A percentile compares a stretch with the other conserved stretches of the same genome.
Conservation (phyloP, 2,113 vertebrate species). For the Ictalurus furcatus region DNA sequence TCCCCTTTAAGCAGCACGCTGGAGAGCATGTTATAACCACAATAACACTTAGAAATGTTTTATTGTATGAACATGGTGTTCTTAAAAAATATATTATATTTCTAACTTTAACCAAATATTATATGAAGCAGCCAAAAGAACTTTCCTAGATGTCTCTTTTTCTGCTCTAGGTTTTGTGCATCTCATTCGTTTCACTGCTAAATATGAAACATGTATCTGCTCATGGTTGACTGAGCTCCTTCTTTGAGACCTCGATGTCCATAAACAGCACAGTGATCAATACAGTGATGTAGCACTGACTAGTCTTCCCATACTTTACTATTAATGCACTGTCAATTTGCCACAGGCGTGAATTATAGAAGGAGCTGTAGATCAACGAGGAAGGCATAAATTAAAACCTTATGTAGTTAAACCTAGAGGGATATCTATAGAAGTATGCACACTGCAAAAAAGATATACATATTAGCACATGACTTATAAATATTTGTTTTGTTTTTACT, state of each 20-base stretch:
- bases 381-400: constrained; percentile 21
- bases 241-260: constrained; percentile 25
- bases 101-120: not conserved
- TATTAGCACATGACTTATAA: too few relatives aligned
- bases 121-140: not conserved
- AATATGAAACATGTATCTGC: constrained; percentile 34
- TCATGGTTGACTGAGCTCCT: constrained; percentile 40
- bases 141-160: not conserved
- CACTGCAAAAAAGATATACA: too few relatives aligned
- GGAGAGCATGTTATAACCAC: not conserved
- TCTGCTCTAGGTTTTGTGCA: not conserved
- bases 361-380: constrained; percentile 22
- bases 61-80: not conserved
- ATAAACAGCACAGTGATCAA: constrained; percentile 51
- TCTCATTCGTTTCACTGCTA: not conserved
- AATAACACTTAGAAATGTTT: not conserved
- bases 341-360: constrained; percentile 24
- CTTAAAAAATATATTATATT: not conserved
- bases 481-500: not conserved
- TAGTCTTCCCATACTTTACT: constrained; percentile 41
- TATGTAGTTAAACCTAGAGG: not conserved
- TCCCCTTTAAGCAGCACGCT: too few relatives aligned
- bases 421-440: not conserved
- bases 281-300: constrained; percentile 46
- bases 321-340: constrained; percentile 43